These are phyloP conservation scores for Spizaetus ornatus DNA, from an alignment of 2,113 vertebrate genomes.

Conservation along the genomic window DNA sequence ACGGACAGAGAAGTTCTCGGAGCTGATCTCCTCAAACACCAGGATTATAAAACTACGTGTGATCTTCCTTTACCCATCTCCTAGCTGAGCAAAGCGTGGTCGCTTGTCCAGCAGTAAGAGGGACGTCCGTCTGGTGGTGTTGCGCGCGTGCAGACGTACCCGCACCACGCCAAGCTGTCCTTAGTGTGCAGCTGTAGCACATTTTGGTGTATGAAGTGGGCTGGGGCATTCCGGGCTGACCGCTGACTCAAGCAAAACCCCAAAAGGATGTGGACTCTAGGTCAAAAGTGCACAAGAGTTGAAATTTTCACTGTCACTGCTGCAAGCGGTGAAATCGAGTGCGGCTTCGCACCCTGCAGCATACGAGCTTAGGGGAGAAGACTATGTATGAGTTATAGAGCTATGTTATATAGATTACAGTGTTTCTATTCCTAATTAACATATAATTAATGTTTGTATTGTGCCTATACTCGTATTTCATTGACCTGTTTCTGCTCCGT, in stretches of 20 bases:
- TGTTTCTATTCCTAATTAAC: neutral
- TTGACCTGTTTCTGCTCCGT: neutral
- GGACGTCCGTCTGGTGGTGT: accelerated
- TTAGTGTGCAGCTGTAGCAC: neutral
- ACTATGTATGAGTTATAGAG: neutral
- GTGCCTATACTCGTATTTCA: neutral
- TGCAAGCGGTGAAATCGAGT: neutral
- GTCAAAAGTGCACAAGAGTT: neutral
- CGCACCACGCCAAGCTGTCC: accelerated
- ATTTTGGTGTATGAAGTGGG: neutral
- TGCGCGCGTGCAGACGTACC: accelerated
- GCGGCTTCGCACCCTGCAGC: neutral
- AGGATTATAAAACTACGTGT: neutral
- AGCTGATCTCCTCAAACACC: neutral
- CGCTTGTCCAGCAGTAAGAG: neutral
- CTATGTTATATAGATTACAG: neutral
- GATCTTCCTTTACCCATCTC: neutral
- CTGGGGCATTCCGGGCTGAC: neutral
- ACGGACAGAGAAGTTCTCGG: neutral
- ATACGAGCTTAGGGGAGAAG: neutral
- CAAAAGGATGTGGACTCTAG: neutral
- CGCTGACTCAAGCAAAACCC: neutral
- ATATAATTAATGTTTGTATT: neutral
- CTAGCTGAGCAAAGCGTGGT: neutral
- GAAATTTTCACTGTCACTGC: neutral